Percentiles rank a stretch among this genome's conserved stretches.
Conservation (phyloP, 2,797 vertebrate species). For the Urophycis tenuis region DNA sequence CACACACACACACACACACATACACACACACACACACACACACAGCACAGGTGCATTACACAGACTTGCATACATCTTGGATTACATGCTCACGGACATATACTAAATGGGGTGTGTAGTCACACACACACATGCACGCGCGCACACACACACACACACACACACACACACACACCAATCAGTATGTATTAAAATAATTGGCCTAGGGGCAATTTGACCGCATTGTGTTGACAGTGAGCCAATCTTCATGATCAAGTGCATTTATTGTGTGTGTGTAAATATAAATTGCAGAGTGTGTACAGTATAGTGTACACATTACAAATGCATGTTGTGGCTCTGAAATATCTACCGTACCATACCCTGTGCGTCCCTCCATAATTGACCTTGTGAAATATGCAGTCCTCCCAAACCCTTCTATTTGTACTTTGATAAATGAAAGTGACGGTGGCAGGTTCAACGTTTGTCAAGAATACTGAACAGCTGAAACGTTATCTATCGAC, state of each 20-base stretch:
- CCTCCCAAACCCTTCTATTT: conserved; percentile 40
- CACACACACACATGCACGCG: conserved; percentile 13
- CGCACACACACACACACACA: not conserved
- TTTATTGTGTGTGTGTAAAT: conserved; percentile 49
- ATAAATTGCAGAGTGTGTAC: conserved; percentile 45
- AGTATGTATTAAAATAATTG: conserved; percentile 24
- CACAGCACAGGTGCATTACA: no score
- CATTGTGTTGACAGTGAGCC: conserved; percentile 45
- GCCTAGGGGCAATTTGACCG: conserved; percentile 29
- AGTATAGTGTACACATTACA: conserved; percentile 40
- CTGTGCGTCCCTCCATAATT: conserved; percentile 41
- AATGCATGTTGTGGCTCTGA: conserved; percentile 46
- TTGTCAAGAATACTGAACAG: conserved; percentile 32
- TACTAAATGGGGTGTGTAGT: no score
- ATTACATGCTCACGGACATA: no score
- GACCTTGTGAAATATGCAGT: conserved; percentile 43
- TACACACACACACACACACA: conserved; percentile 4
- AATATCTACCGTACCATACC: conserved; percentile 45
- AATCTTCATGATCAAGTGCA: conserved; percentile 31
- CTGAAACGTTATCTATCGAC: conserved; percentile 27
- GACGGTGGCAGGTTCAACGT: conserved; percentile 34
- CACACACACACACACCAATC: conserved; percentile 12
- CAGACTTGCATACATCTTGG: no score
- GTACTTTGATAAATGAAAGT: conserved; percentile 44
- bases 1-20: conserved; percentile 14